Evolutionary conservation across 2,888 invertebrate species (phyloP).

Genomic region (Callinectes sapidus): DNA sequence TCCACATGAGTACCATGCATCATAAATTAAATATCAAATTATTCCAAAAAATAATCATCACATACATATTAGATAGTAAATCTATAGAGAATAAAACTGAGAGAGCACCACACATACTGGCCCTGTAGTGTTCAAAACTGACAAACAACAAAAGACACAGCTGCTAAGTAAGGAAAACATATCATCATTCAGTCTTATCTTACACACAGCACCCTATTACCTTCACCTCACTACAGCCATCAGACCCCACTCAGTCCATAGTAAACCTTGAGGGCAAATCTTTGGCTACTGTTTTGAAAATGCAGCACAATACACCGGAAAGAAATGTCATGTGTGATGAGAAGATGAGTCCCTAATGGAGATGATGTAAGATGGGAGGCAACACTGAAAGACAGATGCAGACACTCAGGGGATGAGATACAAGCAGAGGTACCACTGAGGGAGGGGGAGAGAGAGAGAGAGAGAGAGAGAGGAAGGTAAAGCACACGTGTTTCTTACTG

Average conservation of each 20-base stretch:
- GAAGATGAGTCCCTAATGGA: neutral
- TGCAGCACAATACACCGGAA: neutral
- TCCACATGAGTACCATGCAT: neutral
- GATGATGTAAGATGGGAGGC: neutral
- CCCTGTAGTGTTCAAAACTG: neutral
- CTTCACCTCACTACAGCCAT: neutral
- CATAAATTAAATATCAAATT: neutral
- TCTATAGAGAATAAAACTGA: neutral
- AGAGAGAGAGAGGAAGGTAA: too few relatives aligned
- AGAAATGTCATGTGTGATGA: neutral
- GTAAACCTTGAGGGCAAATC: neutral
- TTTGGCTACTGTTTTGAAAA: neutral
- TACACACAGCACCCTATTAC: neutral
- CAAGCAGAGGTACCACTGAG: neutral
- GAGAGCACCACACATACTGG: constrained; percentile 1
- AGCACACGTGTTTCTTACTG: neutral
- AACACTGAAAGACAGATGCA: neutral
- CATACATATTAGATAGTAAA: neutral
- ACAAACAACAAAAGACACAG: neutral
- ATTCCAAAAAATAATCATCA: neutral
- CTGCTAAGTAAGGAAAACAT: neutral
- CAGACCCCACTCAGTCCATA: neutral
- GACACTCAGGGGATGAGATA: neutral
- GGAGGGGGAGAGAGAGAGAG: neutral
- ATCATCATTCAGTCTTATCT: neutral